Evolutionary conservation across 2,113 vertebrate genomes (phyloP), one percentile per base, ranked within the genome.

Genomic region (Gadus chalcogrammus): DNA sequence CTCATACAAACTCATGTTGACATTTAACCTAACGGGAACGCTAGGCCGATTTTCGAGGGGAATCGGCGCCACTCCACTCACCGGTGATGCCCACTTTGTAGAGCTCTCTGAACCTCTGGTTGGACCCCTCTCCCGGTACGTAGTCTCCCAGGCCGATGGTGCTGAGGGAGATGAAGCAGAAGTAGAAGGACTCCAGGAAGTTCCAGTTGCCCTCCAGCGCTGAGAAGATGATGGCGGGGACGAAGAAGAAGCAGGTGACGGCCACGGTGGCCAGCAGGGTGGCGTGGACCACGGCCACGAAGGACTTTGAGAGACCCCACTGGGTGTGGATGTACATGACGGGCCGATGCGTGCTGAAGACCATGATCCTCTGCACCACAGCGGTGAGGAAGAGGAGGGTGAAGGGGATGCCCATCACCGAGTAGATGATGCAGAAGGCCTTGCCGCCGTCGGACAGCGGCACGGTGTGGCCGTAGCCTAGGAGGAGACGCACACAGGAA

Each of bases 71-170:
- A 1, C 55, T n/a, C 55, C 1, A 58, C 97, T 94, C 88, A 98
- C 96, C 94, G 0, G 96, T 98, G 88, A 98, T 97, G 68, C 94
- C 96, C 0, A 99, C 85, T 91, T 98, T 99, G 84, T 99, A 99
- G 15, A 99, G 87, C 83, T 97, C 93, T 66, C 97, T 87, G 88
- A 96, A 97, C 72, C 83, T 95, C 79, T 99, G 97, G 81, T 98
- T 95, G 65, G 91, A 90, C 1, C 93, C 93, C 84, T 99, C 97
- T 66, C 97, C 97, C 0, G 97, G 97, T 11, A 99, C 97, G 0
- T 99, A 99, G 79, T 99, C 97, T 20, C 97, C 97, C 0, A 99
- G 91, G 65, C 97, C 97, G 4, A 99, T 98, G 85, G 97, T 99
- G 86, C 95, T 98, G 80, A 99, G 90, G 0, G 97, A 98, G 80